These are phyloP conservation scores for Branchipolynoe longqiensis DNA, from an alignment of 2,888 invertebrate species.

Conservation along the genomic window DNA sequence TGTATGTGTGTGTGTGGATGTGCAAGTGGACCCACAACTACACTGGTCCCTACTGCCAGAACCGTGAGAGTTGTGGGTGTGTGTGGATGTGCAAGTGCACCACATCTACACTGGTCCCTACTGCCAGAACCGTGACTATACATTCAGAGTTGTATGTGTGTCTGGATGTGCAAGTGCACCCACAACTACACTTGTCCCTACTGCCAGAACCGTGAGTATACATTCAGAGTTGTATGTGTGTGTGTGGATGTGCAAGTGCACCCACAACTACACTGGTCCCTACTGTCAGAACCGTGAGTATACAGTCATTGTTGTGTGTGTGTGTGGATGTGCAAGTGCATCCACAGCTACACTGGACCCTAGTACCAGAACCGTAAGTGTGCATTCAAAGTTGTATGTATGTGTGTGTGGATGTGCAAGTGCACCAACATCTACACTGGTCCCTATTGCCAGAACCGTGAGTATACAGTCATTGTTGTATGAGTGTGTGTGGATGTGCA, in stretches of 20 bases:
- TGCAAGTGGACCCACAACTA: background rate
- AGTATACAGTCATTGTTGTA: too few relatives aligned
- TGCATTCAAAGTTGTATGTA: too few relatives aligned
- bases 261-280: background rate
- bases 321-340: background rate
- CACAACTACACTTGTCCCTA: constrained; percentile 72
- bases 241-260: background rate
- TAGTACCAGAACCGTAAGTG: background rate
- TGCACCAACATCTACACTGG: constrained; percentile 76
- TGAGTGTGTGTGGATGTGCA: background rate
- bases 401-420: constrained; percentile 77
- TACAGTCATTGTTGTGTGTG: too few relatives aligned
- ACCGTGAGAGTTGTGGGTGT: too few relatives aligned
- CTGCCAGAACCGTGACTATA: constrained; percentile 76
- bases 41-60: background rate
- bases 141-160: too few relatives aligned
- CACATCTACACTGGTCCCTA: constrained; percentile 72
- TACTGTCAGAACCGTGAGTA: constrained; percentile 76
- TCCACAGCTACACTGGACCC: background rate
- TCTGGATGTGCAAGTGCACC: constrained; percentile 77
- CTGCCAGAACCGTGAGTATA: constrained; percentile 76
- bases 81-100: constrained; percentile 79
- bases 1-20: too few relatives aligned
- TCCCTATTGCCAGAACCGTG: constrained; percentile 75
- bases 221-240: too few relatives aligned